Percentiles rank a stretch among this genome's conserved stretches.
Conservation (phyloP, 2,888 invertebrate genomes). For the Tiliacea aurago region DNA sequence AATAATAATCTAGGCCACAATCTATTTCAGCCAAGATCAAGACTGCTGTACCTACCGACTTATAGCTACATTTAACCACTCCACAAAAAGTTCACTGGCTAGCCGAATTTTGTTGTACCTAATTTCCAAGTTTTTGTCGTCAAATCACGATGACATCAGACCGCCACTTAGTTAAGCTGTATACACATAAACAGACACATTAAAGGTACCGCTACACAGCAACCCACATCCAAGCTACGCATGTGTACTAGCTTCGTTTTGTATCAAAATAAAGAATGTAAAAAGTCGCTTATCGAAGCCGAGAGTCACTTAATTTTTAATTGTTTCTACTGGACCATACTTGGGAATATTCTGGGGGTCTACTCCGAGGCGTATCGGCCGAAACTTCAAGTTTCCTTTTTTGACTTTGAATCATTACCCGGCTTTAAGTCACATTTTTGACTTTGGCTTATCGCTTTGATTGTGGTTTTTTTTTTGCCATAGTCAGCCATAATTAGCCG, state of each 20-base stretch:
- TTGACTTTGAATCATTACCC: no score
- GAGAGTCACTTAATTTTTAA: neutral
- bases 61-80: slow-evolving; percentile 8
- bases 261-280: neutral
- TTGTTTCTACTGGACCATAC: neutral
- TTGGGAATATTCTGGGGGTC: no score
- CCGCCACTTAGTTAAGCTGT: slow-evolving; percentile 1
- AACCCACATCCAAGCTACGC: neutral
- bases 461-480: no score
- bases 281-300: no score
- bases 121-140: slow-evolving; percentile 23
- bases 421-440: no score
- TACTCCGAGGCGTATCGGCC: no score
- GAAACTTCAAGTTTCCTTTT: no score
- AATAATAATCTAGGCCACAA: slow-evolving; percentile 30
- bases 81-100: neutral
- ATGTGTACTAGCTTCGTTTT: neutral
- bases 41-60: neutral
- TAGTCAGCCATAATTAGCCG: no score
- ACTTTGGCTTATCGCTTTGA: no score
- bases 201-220: neutral
- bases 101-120: neutral
- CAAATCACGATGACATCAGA: slow-evolving; percentile 41
- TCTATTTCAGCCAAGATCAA: neutral
- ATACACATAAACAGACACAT: neutral